Evolutionary conservation across 2,113 vertebrate genomes (phyloP), one percentile per base, ranked within the genome.

Genomic region (Clarias gariepinus): DNA sequence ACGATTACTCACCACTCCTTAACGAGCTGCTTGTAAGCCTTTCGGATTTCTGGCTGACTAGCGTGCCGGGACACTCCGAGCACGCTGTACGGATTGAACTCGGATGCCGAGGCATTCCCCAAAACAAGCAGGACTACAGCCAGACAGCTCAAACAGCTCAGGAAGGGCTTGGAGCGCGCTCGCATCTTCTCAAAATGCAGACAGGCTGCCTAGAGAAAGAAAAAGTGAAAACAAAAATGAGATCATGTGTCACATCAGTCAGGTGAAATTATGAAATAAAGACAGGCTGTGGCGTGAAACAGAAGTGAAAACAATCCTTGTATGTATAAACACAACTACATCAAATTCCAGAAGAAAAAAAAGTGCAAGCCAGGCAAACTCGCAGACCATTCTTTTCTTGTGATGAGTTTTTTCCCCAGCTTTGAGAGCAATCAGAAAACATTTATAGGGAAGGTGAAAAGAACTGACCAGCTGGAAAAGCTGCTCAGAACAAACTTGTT

Each of bases 41-140:
- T 96, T 92, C 98, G 98, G 92, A 99, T 97, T 83, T 99, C 98
- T 58, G 95, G 92, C 88, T 97, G 97, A 91, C 95, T 96, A 89
- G 96, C 95, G 30, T 94, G 94, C 87, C 94, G 94, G 92, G 96
- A 93, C 82, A 98, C 95, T 73, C 97, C 97, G 83, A 99, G 94
- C 84, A 97, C 91, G 83, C 93, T 95, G 87, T 99, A 98, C 0
- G 98, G 98, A 90, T 99, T 96, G 88, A 96, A 95, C 15, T 97
- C 97, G 2, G 94, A 90, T 90, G 94, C 84, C 91, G 93, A 93
- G 11, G 92, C 88, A 9, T 71, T 85, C 13, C 69, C 88, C 68
- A 92, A 30, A 88, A 96, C 83, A 18, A 95, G 85, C 63, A 97
- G 90, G 89, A 95, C 93, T 85, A 96, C 90, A 88, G 95, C 87